A percentile compares a stretch with the other conserved stretches of the same genome.
phyloP scores from a whole-genome alignment of 2,888 invertebrate species.

The Pyrrhia umbra region DNA sequence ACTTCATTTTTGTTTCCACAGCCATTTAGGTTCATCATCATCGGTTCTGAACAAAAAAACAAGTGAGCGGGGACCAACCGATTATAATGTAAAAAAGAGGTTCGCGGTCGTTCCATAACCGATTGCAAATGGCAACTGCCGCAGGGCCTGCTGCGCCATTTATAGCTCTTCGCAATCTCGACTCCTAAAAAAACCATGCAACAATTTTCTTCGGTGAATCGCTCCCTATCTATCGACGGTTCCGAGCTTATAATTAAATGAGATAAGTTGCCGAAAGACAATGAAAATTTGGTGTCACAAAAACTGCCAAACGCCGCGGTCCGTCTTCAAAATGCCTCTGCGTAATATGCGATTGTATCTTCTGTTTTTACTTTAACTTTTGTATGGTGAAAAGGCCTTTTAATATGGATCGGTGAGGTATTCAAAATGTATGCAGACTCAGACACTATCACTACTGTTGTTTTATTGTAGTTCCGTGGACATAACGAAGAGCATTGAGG shows the following conservation, averaged over 20 bases:
- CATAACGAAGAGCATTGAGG: constrained; percentile 52
- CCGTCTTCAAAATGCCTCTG: constrained; percentile 79
- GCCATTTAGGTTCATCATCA: constrained; percentile 76
- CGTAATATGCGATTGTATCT: constrained; percentile 71
- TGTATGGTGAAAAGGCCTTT: constrained; percentile 29
- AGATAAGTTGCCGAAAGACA: constrained; percentile 74
- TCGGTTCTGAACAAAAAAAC: constrained; percentile 82
- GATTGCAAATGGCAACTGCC: constrained; percentile 90
- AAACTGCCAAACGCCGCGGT: constrained; percentile 69
- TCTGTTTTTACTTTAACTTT: constrained; percentile 64
- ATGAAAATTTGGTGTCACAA: constrained; percentile 72
- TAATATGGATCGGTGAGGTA: constrained; percentile 24
- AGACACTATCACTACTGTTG: constrained; percentile 38
- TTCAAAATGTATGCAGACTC: constrained; percentile 40
- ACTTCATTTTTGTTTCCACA: constrained; percentile 74
- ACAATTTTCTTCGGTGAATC: constrained; percentile 81
- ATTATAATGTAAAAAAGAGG: constrained; percentile 89
- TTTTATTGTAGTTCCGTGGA: constrained; percentile 45
- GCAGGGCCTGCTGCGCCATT: constrained; percentile 84
- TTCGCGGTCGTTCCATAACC: constrained; percentile 88
- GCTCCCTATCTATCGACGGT: constrained; percentile 78
- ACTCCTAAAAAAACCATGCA: constrained; percentile 84
- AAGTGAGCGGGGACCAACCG: constrained; percentile 82
- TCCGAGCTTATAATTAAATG: constrained; percentile 74
- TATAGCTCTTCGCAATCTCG: constrained; percentile 87